These are phyloP conservation scores for Tipula unca DNA, from an alignment of 2,888 invertebrate species.

Conservation along the genomic window DNA sequence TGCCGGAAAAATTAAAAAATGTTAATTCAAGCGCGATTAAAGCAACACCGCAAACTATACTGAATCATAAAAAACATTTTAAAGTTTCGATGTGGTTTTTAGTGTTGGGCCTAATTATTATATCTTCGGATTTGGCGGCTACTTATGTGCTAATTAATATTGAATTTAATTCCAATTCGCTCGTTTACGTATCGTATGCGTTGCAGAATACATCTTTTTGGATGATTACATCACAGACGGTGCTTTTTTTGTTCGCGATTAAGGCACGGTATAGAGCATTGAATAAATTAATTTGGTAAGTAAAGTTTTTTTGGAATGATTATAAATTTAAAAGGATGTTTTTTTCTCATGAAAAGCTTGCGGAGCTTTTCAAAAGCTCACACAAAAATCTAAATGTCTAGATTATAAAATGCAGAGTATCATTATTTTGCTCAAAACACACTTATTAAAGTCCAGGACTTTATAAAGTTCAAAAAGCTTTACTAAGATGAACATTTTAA, in stretches of 20 bases:
- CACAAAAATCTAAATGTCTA: too few species aligned
- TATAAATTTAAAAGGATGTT: too few species aligned
- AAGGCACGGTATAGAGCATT: not conserved
- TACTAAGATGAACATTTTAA: too few species aligned
- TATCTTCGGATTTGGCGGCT: not conserved
- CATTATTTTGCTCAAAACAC: too few species aligned
- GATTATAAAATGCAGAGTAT: too few species aligned
- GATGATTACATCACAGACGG: not conserved
- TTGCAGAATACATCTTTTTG: not conserved
- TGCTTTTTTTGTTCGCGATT: not conserved
- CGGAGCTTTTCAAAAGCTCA: too few species aligned
- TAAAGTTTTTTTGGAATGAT: too few species aligned
- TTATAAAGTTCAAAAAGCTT: too few species aligned
- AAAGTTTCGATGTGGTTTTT: not conserved
- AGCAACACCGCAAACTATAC: not conserved
- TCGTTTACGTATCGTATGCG: not conserved
- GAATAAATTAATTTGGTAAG: not conserved
- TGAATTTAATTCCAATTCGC: not conserved
- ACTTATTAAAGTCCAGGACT: too few species aligned
- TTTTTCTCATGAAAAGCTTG: too few species aligned
- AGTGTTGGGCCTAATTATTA: not conserved
- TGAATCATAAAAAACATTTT: not conserved
- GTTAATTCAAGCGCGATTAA: not conserved
- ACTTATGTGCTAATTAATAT: not conserved
- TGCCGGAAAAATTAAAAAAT: not conserved